Percentiles rank a stretch among this genome's conserved stretches.
phyloP scores from a whole-genome alignment of 2,797 vertebrate species.

The Thalassophryne amazonica region DNA sequence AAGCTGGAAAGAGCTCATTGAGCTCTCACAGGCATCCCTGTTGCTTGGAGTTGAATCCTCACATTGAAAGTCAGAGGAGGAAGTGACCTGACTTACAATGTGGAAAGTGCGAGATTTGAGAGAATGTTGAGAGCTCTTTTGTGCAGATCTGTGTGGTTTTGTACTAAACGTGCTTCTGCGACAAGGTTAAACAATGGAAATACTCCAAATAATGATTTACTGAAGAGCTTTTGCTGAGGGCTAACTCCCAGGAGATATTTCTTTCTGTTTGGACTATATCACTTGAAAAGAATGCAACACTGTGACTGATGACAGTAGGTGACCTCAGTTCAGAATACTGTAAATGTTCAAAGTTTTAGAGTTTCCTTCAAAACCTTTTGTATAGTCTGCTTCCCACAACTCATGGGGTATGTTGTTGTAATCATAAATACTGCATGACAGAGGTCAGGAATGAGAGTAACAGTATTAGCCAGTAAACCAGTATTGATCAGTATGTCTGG shows the following conservation, averaged over 20 bases:
- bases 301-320: not conserved
- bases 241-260: too few relatives aligned
- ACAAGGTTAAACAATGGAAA: not conserved
- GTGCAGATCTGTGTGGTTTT: not conserved
- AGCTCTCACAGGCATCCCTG: too few relatives aligned
- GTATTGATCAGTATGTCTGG: too few relatives aligned
- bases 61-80: too few relatives aligned
- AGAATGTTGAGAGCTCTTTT: conserved; percentile 2
- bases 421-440: too few relatives aligned
- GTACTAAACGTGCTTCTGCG: not conserved
- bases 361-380: not conserved
- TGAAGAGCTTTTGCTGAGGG: not conserved
- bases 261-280: too few relatives aligned
- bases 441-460: too few relatives aligned
- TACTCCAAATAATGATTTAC: not conserved
- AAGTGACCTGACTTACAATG: too few relatives aligned
- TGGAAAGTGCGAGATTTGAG: not conserved
- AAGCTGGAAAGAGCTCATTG: not conserved
- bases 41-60: too few relatives aligned
- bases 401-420: not conserved
- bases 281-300: not conserved
- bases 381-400: not conserved
- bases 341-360: not conserved
- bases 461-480: too few relatives aligned
- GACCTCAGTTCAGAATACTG: not conserved